phyloP scores from a whole-genome alignment of 2,888 invertebrate species.

The Plagiodera versicolora region DNA sequence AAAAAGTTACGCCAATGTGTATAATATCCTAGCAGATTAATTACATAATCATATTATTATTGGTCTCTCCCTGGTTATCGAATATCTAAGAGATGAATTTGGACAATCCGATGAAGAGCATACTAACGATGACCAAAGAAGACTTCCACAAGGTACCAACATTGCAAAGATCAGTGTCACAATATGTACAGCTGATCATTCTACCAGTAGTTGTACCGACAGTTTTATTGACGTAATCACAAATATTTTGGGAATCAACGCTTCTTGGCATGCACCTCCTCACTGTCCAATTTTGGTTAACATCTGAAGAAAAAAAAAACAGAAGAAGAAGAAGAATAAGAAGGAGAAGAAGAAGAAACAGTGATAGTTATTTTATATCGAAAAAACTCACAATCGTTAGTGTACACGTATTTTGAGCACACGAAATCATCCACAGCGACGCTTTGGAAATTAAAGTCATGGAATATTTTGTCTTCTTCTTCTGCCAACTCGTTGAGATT shows the following conservation, averaged over 20 bases:
- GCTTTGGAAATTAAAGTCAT: not conserved
- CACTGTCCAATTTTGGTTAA: constrained; percentile 16
- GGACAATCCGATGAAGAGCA: not conserved
- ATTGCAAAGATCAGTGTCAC: constrained; percentile 27
- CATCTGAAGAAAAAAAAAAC: constrained; percentile 17
- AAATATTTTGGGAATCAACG: constrained; percentile 11
- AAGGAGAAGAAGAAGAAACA: too few relatives aligned
- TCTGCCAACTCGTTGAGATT: not conserved
- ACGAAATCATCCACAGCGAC: constrained; percentile 17
- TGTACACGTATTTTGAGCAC: constrained; percentile 19
- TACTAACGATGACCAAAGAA: constrained; percentile 5
- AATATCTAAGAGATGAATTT: not conserved
- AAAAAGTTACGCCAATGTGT: too few relatives aligned
- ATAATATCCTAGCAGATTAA: too few relatives aligned
- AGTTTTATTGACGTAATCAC: constrained; percentile 10
- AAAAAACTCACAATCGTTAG: constrained; percentile 12
- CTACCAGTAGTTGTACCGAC: constrained; percentile 11
- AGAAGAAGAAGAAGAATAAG: too few relatives aligned
- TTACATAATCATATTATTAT: too few relatives aligned
- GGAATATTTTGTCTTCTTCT: constrained; percentile 4
- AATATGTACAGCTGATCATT: constrained; percentile 17
- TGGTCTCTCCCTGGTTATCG: too few relatives aligned
- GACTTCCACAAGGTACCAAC: constrained; percentile 11
- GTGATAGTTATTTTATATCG: too few relatives aligned
- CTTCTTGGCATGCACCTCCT: constrained; percentile 22